These are phyloP conservation scores for Alsophila aescularia DNA, from an alignment of 2,888 invertebrate genomes.

Conservation along the genomic window DNA sequence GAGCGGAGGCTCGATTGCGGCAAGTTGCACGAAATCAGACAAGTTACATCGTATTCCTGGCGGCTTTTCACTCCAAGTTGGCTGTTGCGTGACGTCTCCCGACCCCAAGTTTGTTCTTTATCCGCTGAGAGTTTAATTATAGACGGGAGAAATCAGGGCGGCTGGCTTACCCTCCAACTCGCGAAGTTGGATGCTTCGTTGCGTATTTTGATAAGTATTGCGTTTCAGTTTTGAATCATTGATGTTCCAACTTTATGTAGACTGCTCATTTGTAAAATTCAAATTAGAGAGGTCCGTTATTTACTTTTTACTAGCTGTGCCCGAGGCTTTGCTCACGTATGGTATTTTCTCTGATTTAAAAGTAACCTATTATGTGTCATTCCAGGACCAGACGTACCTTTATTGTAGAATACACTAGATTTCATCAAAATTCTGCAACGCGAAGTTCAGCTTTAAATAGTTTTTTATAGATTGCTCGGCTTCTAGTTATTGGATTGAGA, in stretches of 20 bases:
- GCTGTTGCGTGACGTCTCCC: slow-evolving; percentile 72
- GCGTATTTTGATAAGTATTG: slow-evolving; percentile 22
- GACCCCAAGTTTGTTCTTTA: slow-evolving; percentile 71
- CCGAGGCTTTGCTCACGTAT: too few relatives aligned
- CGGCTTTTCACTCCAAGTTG: slow-evolving; percentile 71
- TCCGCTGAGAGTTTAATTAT: slow-evolving; percentile 66
- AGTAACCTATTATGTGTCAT: too few relatives aligned
- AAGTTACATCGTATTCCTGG: slow-evolving; percentile 73
- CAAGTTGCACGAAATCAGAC: slow-evolving; percentile 72
- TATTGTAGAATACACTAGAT: too few relatives aligned
- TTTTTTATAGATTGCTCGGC: too few relatives aligned
- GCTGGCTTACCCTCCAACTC: slow-evolving; percentile 29
- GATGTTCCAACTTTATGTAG: neutral
- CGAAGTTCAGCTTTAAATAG: too few relatives aligned
- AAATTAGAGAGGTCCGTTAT: too few relatives aligned
- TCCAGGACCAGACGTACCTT: too few relatives aligned
- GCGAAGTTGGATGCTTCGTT: slow-evolving; percentile 31
- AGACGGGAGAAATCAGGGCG: slow-evolving; percentile 46
- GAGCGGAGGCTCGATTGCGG: slow-evolving; percentile 65
- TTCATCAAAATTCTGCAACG: too few relatives aligned
- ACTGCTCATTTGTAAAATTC: neutral
- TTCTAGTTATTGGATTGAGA: too few relatives aligned
- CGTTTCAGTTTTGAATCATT: slow-evolving; percentile 13
- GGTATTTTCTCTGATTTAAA: too few relatives aligned
- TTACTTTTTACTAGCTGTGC: too few relatives aligned